phyloP scores from a whole-genome alignment of 2,113 vertebrate genomes.

The Sorex araneus region DNA sequence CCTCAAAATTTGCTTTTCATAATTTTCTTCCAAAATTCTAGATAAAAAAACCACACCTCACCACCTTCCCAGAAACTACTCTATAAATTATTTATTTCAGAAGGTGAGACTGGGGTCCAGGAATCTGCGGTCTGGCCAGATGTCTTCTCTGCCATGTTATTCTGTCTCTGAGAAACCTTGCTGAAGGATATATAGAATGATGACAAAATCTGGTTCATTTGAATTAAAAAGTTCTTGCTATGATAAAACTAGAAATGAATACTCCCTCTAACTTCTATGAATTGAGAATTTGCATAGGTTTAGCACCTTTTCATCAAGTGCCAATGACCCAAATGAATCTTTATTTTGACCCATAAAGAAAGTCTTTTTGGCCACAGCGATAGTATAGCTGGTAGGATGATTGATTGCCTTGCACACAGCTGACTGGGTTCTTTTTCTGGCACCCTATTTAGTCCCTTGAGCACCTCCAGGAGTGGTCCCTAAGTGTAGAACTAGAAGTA shows the following conservation, averaged over 20 bases:
- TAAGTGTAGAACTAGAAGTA: too few relatives aligned
- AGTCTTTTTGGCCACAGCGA: not conserved
- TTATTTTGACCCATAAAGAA: constrained; percentile 65
- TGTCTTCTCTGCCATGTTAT: not conserved
- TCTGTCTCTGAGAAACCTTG: constrained; percentile 43
- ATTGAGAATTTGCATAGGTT: constrained; percentile 66
- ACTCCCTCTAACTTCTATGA: constrained; percentile 55
- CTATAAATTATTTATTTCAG: not conserved
- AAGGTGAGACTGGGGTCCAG: not conserved
- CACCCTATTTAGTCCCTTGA: too few relatives aligned
- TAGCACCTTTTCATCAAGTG: constrained; percentile 73
- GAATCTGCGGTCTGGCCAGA: constrained; percentile 1
- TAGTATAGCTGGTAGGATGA: too few relatives aligned
- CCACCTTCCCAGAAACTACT: not conserved
- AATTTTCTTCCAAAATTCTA: not conserved
- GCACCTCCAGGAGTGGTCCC: too few relatives aligned
- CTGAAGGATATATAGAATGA: constrained; percentile 17
- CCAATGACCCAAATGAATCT: constrained; percentile 82
- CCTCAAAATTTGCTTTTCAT: constrained; percentile 37
- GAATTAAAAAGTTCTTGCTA: constrained; percentile 72
- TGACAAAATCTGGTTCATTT: constrained; percentile 42
- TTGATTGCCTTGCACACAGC: too few relatives aligned
- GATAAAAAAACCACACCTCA: not conserved
- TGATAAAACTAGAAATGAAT: constrained; percentile 67
- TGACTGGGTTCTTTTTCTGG: too few relatives aligned